These are phyloP conservation scores for Mycetomoellerius zeteki DNA, from an alignment of 1,140 invertebrate genomes.

Conservation along the genomic window DNA sequence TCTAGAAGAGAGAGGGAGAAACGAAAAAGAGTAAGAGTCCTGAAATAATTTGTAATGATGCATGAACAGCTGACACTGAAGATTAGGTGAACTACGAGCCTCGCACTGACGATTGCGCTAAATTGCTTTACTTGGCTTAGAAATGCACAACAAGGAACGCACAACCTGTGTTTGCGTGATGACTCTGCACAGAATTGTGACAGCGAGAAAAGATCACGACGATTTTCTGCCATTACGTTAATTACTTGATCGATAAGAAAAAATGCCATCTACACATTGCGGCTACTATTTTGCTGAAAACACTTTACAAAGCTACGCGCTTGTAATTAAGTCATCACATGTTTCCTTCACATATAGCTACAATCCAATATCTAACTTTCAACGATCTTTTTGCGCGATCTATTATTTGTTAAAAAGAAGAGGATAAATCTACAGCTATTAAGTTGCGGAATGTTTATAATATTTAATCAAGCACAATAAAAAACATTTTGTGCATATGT, in stretches of 20 bases:
- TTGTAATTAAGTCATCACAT: neutral
- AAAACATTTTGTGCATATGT: too few species aligned
- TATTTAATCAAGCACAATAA: too few species aligned
- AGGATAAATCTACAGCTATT: too few species aligned
- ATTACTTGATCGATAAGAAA: slow-evolving; percentile 24
- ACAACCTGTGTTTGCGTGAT: slow-evolving; percentile 40
- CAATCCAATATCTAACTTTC: neutral
- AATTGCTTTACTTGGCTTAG: slow-evolving; percentile 59
- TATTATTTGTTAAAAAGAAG: neutral
- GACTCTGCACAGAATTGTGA: slow-evolving; percentile 16
- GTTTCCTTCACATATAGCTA: neutral
- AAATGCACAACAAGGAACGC: slow-evolving; percentile 38
- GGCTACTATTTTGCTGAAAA: neutral
- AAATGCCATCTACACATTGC: neutral
- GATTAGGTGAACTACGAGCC: slow-evolving; percentile 54
- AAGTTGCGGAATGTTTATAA: too few species aligned
- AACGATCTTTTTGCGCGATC: neutral
- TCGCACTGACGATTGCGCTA: slow-evolving; percentile 41
- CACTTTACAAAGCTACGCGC: neutral
- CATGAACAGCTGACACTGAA: slow-evolving; percentile 63
- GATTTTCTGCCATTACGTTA: slow-evolving; percentile 57
- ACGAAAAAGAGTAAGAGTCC: slow-evolving; percentile 54
- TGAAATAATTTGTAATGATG: slow-evolving; percentile 69
- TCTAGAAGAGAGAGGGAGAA: neutral
- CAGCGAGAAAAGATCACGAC: slow-evolving; percentile 26